phyloP scores from a whole-genome alignment of 2,113 vertebrate genomes.

The Chlorodrepanis virens region DNA sequence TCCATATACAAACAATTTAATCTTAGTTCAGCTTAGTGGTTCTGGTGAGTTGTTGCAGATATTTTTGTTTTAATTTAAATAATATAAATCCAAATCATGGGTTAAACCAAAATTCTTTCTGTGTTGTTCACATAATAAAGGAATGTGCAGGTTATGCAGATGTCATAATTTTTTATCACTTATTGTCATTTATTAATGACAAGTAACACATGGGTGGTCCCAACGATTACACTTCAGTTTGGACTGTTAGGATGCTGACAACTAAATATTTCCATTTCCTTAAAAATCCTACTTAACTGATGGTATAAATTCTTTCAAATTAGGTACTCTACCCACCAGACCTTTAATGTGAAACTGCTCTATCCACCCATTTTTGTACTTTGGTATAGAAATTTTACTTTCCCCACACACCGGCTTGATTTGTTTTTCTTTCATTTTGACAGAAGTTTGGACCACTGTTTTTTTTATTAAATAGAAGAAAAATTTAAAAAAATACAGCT shows the following conservation, averaged over 20 bases:
- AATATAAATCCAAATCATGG: neutral
- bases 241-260: neutral
- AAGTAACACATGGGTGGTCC: neutral
- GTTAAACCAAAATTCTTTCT: neutral
- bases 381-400: neutral
- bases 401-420: neutral
- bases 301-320: neutral
- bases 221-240: neutral
- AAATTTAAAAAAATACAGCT: neutral
- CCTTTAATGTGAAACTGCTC: neutral
- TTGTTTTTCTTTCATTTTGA: neutral
- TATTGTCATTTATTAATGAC: neutral
- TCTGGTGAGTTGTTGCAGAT: neutral
- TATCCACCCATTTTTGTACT: neutral
- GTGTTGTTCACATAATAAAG: accelerated
- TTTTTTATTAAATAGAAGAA: neutral
- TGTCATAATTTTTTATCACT: neutral
- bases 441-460: neutral
- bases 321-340: neutral
- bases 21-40: neutral
- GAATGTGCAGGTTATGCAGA: neutral
- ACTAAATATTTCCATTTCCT: neutral
- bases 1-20: neutral
- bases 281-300: neutral
- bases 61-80: neutral